A percentile compares a stretch with the other conserved stretches of the same genome.
These are phyloP conservation scores for Sus cebifrons DNA, from an alignment of 2,797 vertebrate species.

Conservation along the genomic window DNA sequence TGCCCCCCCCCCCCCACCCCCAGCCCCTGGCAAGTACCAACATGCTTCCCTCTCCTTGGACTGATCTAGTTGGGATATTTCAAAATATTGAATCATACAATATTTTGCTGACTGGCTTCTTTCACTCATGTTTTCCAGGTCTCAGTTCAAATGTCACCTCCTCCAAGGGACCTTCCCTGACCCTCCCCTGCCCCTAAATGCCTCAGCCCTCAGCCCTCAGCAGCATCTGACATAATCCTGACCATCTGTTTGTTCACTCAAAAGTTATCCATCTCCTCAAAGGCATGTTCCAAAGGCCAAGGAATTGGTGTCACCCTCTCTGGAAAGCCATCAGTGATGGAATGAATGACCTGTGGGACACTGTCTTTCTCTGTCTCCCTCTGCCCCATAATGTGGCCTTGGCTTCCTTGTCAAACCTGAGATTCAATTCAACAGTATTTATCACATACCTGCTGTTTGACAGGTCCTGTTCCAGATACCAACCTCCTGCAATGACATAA, in stretches of 20 bases:
- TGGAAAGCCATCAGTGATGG: background rate
- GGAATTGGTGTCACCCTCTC: background rate
- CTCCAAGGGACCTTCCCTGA: background rate
- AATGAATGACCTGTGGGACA: background rate
- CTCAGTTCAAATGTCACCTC: background rate
- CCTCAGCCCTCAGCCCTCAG: background rate
- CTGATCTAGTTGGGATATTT: background rate
- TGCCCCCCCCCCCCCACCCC: background rate
- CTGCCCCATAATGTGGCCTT: accelerated
- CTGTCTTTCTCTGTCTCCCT: background rate
- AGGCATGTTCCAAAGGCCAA: background rate
- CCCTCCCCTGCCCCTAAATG: background rate
- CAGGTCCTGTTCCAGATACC: background rate
- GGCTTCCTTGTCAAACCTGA: background rate
- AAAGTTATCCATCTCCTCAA: background rate
- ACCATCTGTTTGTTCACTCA: background rate
- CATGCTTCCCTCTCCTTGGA: background rate
- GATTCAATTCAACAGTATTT: background rate
- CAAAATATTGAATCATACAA: too few relatives aligned
- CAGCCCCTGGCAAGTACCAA: too few relatives aligned
- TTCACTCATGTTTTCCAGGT: background rate
- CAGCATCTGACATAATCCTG: background rate
- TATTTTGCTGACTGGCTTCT: background rate
- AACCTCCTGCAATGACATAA: background rate
- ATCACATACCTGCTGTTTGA: background rate